Conservation (phyloP, 2,888 invertebrate species). For the Melanotus villosus region DNA sequence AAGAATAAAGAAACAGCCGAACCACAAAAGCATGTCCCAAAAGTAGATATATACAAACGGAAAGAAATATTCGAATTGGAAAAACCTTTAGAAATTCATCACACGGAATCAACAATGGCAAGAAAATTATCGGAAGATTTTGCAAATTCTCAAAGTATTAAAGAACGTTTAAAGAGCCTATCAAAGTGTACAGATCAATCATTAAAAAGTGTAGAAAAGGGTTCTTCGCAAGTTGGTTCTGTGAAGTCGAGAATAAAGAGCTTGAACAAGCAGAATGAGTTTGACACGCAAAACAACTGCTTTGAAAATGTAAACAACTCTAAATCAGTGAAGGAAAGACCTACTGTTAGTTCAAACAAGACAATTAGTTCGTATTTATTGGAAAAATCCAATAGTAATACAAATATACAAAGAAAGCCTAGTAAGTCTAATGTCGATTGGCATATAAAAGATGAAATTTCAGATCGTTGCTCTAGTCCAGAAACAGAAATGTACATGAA, state of each 20-base stretch:
- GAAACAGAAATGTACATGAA: conserved; percentile 71
- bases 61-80: conserved; percentile 87
- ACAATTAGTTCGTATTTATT: conserved; percentile 60
- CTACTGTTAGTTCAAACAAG: conserved; percentile 32
- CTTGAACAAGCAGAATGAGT: conserved; percentile 47
- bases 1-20: conserved; percentile 63
- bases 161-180: conserved; percentile 79
- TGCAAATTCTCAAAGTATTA: conserved; percentile 78
- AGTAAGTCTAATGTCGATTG: conserved; percentile 34
- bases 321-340: conserved; percentile 42
- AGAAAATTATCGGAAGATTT: conserved; percentile 76
- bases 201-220: conserved; percentile 52
- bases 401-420: conserved; percentile 51
- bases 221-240: conserved; percentile 41
- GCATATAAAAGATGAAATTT: conserved; percentile 52
- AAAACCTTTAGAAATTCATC: conserved; percentile 69
- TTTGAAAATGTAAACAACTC: conserved; percentile 56
- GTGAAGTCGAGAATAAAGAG: conserved; percentile 50
- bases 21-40: conserved; percentile 72
- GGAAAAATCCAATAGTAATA: conserved; percentile 49
- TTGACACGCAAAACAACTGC: conserved; percentile 51
- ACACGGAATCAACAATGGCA: conserved; percentile 65
- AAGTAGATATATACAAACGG: conserved; percentile 86
- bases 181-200: conserved; percentile 77
- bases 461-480: conserved; percentile 70